Percentiles rank a stretch among this genome's conserved stretches.
Conservation (phyloP, 2,888 invertebrate species). For the Pheosia tremula region DNA sequence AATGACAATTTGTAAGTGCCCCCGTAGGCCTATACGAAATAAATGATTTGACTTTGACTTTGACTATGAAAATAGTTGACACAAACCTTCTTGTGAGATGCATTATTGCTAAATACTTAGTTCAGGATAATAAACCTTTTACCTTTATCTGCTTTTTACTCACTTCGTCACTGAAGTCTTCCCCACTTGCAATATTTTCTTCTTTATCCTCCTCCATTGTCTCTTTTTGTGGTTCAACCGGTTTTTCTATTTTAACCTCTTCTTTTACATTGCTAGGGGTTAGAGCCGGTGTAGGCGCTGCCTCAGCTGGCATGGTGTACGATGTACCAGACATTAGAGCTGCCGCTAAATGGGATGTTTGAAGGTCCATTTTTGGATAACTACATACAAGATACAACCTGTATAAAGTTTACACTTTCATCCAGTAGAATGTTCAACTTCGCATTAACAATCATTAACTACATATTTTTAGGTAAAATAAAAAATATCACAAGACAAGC, state of each 20-base stretch:
- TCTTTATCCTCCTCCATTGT: constrained; percentile 72
- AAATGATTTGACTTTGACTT: too few species aligned
- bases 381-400: background rate
- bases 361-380: constrained; percentile 62
- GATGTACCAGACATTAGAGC: constrained; percentile 74
- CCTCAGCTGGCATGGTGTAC: constrained; percentile 44
- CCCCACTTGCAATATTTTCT: constrained; percentile 65
- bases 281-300: constrained; percentile 27
- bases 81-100: too few species aligned
- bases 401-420: too few species aligned
- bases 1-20: too few species aligned
- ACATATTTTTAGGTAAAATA: too few species aligned
- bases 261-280: constrained; percentile 36
- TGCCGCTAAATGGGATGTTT: constrained; percentile 80
- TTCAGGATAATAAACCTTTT: too few species aligned
- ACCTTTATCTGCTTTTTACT: background rate
- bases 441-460: too few species aligned
- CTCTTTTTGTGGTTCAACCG: constrained; percentile 55
- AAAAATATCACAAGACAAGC: too few species aligned
- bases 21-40: too few species aligned
- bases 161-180: constrained; percentile 75
- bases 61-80: too few species aligned
- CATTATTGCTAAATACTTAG: too few species aligned
- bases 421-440: too few species aligned
- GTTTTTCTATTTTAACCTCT: constrained; percentile 61